Conservation (phyloP, 2,797 vertebrate genomes). For the Linurgus olivaceus region DNA sequence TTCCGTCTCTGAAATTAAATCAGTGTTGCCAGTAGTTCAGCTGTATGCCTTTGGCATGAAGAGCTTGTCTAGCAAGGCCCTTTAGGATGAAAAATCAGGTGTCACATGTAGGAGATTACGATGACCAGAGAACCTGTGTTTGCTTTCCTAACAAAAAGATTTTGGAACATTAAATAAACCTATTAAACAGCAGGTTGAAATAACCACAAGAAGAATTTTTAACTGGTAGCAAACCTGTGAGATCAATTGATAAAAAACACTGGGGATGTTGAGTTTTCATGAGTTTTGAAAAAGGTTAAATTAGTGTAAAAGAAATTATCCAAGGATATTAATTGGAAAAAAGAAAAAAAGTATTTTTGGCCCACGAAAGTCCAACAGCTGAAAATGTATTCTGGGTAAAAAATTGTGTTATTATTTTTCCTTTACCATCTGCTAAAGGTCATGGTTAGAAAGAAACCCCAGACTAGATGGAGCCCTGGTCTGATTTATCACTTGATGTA, state of each 20-base stretch:
- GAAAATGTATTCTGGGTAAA: not conserved
- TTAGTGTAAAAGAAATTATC: not conserved
- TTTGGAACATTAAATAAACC: not conserved
- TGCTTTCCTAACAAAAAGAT: not conserved
- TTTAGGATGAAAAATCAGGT: not conserved
- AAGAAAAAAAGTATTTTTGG: not conserved
- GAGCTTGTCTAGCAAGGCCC: not conserved
- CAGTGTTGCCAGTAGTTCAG: not conserved
- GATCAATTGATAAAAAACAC: not conserved
- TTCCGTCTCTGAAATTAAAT: not conserved
- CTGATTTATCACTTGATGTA: not conserved
- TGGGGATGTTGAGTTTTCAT: not conserved
- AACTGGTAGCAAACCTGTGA: not conserved
- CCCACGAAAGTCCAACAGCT: not conserved
- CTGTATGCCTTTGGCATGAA: not conserved
- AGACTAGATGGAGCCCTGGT: not conserved
- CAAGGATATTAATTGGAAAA: not conserved
- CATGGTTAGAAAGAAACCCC: not conserved
- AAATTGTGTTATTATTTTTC: not conserved
- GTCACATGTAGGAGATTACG: not conserved
- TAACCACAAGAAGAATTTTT: not conserved
- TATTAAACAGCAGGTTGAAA: not conserved
- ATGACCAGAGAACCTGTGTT: not conserved
- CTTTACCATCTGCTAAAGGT: not conserved
- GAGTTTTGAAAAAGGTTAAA: not conserved